Base-by-base conservation (phyloP, 2,888 invertebrate species). In the Calameuta filiformis region DNA sequence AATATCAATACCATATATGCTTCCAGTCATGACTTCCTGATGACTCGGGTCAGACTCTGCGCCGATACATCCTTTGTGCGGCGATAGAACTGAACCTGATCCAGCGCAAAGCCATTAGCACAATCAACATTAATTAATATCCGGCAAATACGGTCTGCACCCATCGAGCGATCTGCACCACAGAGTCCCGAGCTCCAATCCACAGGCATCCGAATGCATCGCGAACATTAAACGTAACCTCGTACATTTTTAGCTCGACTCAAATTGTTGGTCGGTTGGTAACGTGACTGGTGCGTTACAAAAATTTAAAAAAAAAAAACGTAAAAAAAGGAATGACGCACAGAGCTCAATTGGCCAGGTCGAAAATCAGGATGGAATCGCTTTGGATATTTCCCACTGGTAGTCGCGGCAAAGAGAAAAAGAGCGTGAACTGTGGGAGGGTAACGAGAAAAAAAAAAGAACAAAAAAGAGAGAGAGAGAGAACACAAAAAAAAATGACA, bases 11-110 rank as follows among this genome's bases (percentile, higher is more conserved):
- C 76, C 71, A 69, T 69, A 77, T 79, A 76, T 77, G 80, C 81
- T 81, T 83, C 81, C 82, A 84, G 84, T 85, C 83, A 83, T 80
- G 81, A 81, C 80, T 79, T 82, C 81, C 80, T 83, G 82, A 84
- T 84, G 84, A 81, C 82, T 84, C 80, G 68, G 71, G 37, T 71
- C 75, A 35, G 33, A 35, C 77, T 56, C 69, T 77, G 69, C 75
- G 76, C 76, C 76, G 81, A 81, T 83, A 83, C 80, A 81, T 81
- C 81, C 82, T 83, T 77, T 83, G 83, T 83, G 69, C 80, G 23
- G 77, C 76, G 73, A 31, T 78, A 73, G 74, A 75, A 68, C 79
- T 75, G 77, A 77, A 73, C 73, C 77, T 78, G 33, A 33, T 56
- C 69, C 75, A 75, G 68, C 71, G 79, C 78, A 76, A 35, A 82